phyloP scores from a whole-genome alignment of 2,797 vertebrate genomes.

The Podargus strigoides region DNA sequence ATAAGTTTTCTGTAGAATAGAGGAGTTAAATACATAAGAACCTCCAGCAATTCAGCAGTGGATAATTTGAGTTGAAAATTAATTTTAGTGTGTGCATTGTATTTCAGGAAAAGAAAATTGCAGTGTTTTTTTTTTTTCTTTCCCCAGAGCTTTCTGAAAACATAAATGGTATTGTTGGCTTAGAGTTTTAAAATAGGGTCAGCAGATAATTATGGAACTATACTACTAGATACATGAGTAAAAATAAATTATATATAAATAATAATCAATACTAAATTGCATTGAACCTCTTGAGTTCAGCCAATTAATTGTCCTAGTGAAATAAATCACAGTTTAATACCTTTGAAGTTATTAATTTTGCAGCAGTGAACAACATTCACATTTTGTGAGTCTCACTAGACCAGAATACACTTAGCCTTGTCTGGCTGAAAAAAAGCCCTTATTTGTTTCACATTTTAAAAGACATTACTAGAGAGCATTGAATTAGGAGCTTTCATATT shows the following conservation, averaged over 20 bases:
- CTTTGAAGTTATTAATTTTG: neutral
- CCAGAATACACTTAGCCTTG: neutral
- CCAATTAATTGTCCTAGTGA: neutral
- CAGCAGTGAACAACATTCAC: neutral
- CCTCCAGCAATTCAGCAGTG: neutral
- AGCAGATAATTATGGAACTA: neutral
- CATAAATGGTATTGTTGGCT: neutral
- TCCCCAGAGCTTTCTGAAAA: neutral
- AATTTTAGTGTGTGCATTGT: neutral
- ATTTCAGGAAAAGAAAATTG: neutral
- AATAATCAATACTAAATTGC: neutral
- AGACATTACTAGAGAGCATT: neutral
- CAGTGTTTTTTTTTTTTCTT: neutral
- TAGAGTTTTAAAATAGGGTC: neutral
- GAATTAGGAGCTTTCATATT: neutral
- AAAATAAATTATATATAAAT: neutral
- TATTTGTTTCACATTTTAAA: neutral
- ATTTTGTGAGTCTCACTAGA: neutral
- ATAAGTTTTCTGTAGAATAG: neutral
- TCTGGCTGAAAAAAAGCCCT: fast-evolving
- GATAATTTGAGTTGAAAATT: neutral
- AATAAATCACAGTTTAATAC: neutral
- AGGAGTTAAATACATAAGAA: neutral
- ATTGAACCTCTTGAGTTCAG: neutral
- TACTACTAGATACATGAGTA: neutral